Conservation (phyloP, 2,888 invertebrate genomes). For the Eristalis intricaria region DNA sequence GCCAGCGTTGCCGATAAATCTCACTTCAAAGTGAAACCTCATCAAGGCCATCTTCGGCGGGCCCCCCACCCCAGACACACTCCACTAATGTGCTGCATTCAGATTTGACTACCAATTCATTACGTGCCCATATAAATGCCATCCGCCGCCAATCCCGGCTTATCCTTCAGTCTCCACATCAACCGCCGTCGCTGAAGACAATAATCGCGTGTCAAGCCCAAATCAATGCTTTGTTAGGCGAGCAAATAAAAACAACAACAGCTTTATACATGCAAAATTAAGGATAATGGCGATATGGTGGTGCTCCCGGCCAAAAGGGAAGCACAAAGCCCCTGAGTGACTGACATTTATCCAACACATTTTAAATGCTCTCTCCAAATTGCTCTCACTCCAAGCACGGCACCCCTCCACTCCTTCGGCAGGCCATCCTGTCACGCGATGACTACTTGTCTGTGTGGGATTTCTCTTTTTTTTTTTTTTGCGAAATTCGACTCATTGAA, state of each 20-base stretch:
- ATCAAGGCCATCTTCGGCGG: neutral
- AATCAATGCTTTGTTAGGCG: conserved; percentile 49
- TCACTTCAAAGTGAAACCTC: too few species aligned
- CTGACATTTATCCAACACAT: conserved; percentile 67
- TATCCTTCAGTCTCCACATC: conserved; percentile 4
- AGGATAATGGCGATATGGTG: conserved; percentile 53
- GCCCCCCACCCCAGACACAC: too few species aligned
- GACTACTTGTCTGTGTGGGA: conserved; percentile 25
- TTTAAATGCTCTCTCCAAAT: conserved; percentile 41
- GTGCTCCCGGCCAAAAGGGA: neutral
- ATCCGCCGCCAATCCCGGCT: neutral
- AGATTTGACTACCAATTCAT: conserved; percentile 41
- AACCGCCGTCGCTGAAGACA: conserved; percentile 14
- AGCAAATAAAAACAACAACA: conserved; percentile 25
- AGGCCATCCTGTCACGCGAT: conserved; percentile 62
- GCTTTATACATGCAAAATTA: conserved; percentile 46
- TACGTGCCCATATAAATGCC: conserved; percentile 10
- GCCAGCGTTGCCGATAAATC: too few species aligned
- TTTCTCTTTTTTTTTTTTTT: conserved; percentile 16
- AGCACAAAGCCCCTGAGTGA: conserved; percentile 23
- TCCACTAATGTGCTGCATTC: conserved; percentile 16
- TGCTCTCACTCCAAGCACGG: neutral
- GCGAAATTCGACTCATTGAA: conserved; percentile 47
- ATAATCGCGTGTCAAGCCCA: conserved; percentile 57
- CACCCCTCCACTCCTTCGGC: too few species aligned